These are phyloP conservation scores for Oplegnathus fasciatus DNA, from an alignment of 2,113 vertebrate genomes.

Conservation along the genomic window DNA sequence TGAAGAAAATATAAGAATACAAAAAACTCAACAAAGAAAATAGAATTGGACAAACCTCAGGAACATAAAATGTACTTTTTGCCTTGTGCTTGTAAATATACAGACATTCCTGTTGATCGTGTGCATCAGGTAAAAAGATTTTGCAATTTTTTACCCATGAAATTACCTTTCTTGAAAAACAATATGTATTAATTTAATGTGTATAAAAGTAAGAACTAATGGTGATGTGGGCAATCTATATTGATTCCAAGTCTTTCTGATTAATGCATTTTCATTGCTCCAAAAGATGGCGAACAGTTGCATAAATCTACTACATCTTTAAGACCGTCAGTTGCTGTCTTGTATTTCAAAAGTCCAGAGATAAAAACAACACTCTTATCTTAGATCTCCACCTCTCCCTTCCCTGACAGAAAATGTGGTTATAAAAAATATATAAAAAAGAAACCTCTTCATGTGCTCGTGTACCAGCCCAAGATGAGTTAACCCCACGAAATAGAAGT, in stretches of 20 bases:
- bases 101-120: background rate
- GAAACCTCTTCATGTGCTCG: constrained; percentile 15
- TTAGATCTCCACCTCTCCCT: background rate
- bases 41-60: too few species aligned
- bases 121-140: background rate
- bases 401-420: background rate
- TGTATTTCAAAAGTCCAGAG: background rate
- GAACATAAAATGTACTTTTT: background rate
- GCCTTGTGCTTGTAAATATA: background rate
- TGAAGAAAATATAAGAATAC: background rate
- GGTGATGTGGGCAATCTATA: background rate
- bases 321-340: background rate
- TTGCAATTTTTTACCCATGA: background rate
- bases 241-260: background rate
- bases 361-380: background rate
- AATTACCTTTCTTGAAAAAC: constrained; percentile 1
- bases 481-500: constrained; percentile 49
- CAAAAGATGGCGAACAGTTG: background rate
- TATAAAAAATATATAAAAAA: background rate
- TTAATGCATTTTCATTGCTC: background rate
- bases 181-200: background rate
- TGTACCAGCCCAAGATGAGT: constrained; percentile 28
- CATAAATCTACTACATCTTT: background rate
- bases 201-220: background rate
- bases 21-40: background rate